Evolutionary conservation across 2,888 invertebrate species (phyloP), one percentile per base, ranked within the genome.

Genomic region (Drosophila infuscata): DNA sequence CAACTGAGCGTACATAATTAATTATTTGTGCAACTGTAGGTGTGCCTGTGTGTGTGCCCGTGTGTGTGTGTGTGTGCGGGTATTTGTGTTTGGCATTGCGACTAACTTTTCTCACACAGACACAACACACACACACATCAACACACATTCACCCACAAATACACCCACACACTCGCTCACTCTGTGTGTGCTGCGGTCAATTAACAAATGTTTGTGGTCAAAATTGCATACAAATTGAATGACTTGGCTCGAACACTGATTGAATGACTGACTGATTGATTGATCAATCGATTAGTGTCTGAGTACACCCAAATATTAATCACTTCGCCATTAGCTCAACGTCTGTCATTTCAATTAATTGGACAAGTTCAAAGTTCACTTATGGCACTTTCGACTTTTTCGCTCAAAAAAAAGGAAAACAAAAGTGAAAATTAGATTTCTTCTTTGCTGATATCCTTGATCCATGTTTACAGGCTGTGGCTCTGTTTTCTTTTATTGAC

Each of bases 221-320:
- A 82, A 84, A 84, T 84, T 84, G 82, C 82, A 84, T 84, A 82
- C 84, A 84, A 82, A 84, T 84, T 84, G 82, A 84, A 84, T 84
- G 80, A 84, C 84, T 81, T 82, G 67, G 68, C 72, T 54, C 32
- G 43, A 65, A 48, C 53, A 64, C 68, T 72, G 74, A 76, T 72
- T 79, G 72, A 71, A 69, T 69, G 81, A 61, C 65, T 76, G 68
- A 30, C 70, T 74, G 71, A 71, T 81, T 71, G 74, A 82, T 76
- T 76, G 79, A 78, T 70, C 71, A 74, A 78, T 71, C 66, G 81
- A 81, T 76, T 69, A 72, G 69, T 49, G 41, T 60, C 58, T 51
- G 53, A 51, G 53, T 33, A 17, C 48, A 32, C 20, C 15, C 60
- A 51, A 66, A 74, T 74, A 66, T 61, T 63, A 74, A 74, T 70